These are phyloP conservation scores for Hippocampus guttulatus DNA, from an alignment of 2,113 vertebrate genomes.

Conservation along the genomic window DNA sequence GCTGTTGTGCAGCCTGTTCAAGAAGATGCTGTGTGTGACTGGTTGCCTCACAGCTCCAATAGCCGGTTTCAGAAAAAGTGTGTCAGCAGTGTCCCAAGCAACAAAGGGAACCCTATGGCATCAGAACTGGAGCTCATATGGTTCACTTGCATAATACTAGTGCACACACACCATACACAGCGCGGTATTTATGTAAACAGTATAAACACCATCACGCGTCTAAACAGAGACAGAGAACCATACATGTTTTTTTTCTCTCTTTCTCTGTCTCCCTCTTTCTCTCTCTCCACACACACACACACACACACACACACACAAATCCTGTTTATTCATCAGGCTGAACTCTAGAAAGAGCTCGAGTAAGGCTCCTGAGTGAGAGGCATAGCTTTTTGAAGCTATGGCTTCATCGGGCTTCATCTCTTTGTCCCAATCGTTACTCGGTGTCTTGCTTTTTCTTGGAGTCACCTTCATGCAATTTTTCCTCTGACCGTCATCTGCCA, in stretches of 20 bases:
- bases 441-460: constrained; percentile 25
- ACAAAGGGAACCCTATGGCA: constrained; percentile 50
- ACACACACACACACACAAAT: constrained; percentile 50
- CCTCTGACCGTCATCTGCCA: constrained; percentile 54
- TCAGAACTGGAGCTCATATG: constrained; percentile 36
- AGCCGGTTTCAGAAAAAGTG: constrained; percentile 53
- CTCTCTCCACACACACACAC: constrained; percentile 5
- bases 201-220: constrained; percentile 35
- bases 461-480: constrained; percentile 24
- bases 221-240: not conserved
- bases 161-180: constrained; percentile 40
- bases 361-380: constrained; percentile 60
- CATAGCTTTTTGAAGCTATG: constrained; percentile 61
- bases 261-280: constrained; percentile 8
- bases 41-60: constrained; percentile 51
- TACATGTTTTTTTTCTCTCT: not conserved
- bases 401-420: constrained; percentile 58
- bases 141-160: constrained; percentile 51
- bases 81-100: constrained; percentile 56
- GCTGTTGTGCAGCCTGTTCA: constrained; percentile 41
- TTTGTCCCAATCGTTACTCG: constrained; percentile 53
- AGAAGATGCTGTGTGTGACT: constrained; percentile 19
- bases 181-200: constrained; percentile 34
- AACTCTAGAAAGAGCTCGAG: constrained; percentile 61
- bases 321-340: constrained; percentile 56